Evolutionary conservation across 1,140 invertebrate genomes (phyloP), one percentile per base, ranked within the genome.

Genomic region (Lethocerus indicus): DNA sequence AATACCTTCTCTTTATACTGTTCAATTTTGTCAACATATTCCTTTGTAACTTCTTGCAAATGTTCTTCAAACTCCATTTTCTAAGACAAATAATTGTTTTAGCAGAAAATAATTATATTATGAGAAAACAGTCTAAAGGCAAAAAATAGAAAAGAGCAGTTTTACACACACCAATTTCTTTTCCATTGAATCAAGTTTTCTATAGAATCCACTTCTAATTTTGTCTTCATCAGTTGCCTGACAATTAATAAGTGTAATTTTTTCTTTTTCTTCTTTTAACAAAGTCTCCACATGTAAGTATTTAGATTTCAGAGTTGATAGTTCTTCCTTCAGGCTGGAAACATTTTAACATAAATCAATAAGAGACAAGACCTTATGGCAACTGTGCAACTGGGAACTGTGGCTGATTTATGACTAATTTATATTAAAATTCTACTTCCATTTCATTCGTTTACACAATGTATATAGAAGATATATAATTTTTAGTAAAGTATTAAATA

Each of bases 121-220:
- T n/a, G n/a, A n/a, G n/a, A n/a, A n/a, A n/a, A n/a, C n/a, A n/a
- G n/a, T n/a, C n/a, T n/a, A n/a, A n/a, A n/a, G n/a, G n/a, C n/a
- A n/a, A n/a, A n/a, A n/a, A n/a, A n/a, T n/a, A n/a, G n/a, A n/a
- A n/a, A n/a, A n/a, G n/a, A n/a, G n/a, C n/a, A n/a, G n/a, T n/a
- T n/a, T n/a, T n/a, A n/a, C n/a, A n/a, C n/a, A n/a, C n/a, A 49
- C 47, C 47, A 49, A 26, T 40, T 41, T 37, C 1, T 36, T 39
- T 26, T 41, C 23, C 2, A 49, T 14, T 9, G 23, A 16, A 3
- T 26, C 2, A 16, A 49, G 28, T 27, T 49, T 49, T 40, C 21
- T n/a, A 21, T 49, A 21, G 25, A 49, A 41, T 25, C 23, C 47
- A 14, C 23, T 24, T 12, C 25, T 27, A 13, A 49, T 13, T 27